Evolutionary conservation across 2,888 invertebrate genomes (phyloP), one percentile per base, ranked within the genome.

Genomic region (Antheraea yamamai): DNA sequence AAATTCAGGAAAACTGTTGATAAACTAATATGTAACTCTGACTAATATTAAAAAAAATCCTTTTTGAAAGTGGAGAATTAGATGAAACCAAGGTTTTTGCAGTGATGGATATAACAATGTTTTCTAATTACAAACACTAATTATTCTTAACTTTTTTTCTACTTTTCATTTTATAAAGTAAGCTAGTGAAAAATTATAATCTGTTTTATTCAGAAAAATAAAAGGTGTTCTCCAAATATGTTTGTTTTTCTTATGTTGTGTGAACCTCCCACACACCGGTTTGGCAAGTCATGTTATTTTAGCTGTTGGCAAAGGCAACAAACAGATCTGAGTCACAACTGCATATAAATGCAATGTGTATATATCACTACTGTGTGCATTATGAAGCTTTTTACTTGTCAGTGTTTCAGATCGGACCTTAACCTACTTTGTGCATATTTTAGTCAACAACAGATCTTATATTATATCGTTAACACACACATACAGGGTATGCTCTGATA

Each of bases 121-220:
- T 70, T 39, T 70, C 70, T 39, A 73, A 73, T 81, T 81, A 77
- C 35, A 70, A 7, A 39, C 10, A 70, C 84, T 87, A 91, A 88
- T 92, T 90, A 92, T 89, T 85, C 83, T 84, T 86, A 80, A 87
- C 88, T 88, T 88, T 88, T 91, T 89, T 85, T 91, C 89, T 85
- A 87, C 84, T 88, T 87, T 88, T 86, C 84, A 85, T 87, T 89
- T 85, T 91, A 90, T 92, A 91, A 92, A 89, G 82, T 93, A 92
- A 92, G 89, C 91, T 93, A 94, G 92, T 92, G 89, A 89, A 89
- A 92, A 93, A 92, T 92, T 93, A 92, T 92, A 92, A 92, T 92
- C 92, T 93, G 94, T 94, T 95, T 93, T 93, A 92, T 88, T 91
- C 90, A 92, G 89, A 92, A 88, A 89, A 91, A 93, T 92, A 92